A percentile compares a stretch with the other conserved stretches of the same genome.
These are phyloP conservation scores for Eubasilissa splendida DNA, from an alignment of 2,888 invertebrate species.

Conservation along the genomic window DNA sequence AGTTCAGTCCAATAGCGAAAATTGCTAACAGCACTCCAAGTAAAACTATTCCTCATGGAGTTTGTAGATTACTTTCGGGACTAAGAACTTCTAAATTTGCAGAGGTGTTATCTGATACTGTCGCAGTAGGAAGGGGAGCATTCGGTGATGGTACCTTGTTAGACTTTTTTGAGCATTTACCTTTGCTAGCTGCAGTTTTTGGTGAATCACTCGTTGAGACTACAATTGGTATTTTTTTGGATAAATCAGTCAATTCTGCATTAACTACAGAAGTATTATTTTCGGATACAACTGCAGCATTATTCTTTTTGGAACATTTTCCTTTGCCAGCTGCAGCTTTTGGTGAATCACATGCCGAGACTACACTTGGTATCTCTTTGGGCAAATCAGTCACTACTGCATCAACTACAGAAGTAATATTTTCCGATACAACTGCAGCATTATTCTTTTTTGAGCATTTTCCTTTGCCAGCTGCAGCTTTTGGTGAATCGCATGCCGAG, in stretches of 20 bases:
- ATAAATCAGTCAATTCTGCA: not conserved
- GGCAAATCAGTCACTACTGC: not conserved
- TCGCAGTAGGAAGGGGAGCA: not conserved
- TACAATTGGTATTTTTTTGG: not conserved
- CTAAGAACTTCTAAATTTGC: not conserved
- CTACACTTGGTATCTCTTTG: not conserved
- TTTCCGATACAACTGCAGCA: not conserved
- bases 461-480: not conserved
- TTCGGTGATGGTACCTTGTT: not conserved
- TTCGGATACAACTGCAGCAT: not conserved
- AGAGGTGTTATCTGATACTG: not conserved
- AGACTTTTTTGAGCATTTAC: constrained; percentile 14
- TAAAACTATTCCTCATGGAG: constrained; percentile 46
- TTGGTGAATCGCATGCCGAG: not conserved
- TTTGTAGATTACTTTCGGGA: constrained; percentile 4
- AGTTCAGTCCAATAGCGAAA: constrained; percentile 39
- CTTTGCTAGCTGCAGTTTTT: constrained; percentile 16
- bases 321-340: too few species aligned
- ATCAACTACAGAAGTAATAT: not conserved
- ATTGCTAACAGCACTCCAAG: constrained; percentile 32
- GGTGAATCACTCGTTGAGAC: not conserved
- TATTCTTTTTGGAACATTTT: too few species aligned
- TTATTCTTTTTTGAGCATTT: not conserved
- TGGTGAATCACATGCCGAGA: too few species aligned
- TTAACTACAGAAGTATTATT: not conserved